Conservation (phyloP, 2,888 invertebrate species). For the Acrobasis consociella region DNA sequence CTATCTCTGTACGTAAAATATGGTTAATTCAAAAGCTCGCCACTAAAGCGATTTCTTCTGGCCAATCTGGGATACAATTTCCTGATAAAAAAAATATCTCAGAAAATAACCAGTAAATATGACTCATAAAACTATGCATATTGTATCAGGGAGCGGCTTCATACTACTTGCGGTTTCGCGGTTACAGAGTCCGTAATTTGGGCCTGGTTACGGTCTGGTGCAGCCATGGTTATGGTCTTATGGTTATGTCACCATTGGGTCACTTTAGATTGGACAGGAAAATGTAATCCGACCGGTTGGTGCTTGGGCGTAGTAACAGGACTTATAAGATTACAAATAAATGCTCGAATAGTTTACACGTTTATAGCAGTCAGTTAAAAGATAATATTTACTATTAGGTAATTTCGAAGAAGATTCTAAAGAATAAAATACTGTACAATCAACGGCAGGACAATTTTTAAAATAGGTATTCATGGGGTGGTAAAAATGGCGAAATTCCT, state of each 20-base stretch:
- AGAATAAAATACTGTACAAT: no score
- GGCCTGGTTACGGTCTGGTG: constrained; percentile 16
- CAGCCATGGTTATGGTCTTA: constrained; percentile 5
- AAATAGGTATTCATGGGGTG: no score
- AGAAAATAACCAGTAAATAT: neutral
- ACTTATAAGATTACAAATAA: neutral
- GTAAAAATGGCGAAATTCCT: no score
- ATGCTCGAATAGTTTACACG: neutral
- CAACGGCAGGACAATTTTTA: no score
- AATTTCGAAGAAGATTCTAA: no score
- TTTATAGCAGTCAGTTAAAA: neutral
- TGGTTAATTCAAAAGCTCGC: no score
- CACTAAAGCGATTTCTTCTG: no score
- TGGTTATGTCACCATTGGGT: constrained; percentile 12
- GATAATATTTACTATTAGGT: neutral
- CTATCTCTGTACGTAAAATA: no score
- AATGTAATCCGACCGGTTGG: constrained; percentile 11
- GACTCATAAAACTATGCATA: neutral
- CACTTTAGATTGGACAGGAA: constrained; percentile 14
- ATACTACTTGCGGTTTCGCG: constrained; percentile 13
- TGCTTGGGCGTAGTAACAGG: constrained; percentile 6
- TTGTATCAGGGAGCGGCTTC: neutral
- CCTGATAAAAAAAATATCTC: no score
- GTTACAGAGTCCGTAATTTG: neutral
- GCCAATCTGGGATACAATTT: no score